Conservation (phyloP, 2,113 vertebrate genomes). For the Cariama cristata region DNA sequence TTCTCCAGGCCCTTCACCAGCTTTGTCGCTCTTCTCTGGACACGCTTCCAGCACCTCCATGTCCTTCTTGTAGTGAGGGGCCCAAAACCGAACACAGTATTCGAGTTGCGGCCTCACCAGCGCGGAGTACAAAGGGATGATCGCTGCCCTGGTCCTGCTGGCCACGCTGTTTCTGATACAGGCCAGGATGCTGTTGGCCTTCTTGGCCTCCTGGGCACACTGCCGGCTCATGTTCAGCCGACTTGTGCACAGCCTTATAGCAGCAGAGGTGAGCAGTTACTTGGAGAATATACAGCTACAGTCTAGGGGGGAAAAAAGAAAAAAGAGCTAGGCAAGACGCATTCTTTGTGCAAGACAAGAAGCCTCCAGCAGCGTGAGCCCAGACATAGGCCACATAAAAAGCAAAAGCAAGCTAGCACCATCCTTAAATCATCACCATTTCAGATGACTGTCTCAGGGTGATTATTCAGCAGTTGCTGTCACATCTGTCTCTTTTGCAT, state of each 20-base stretch:
- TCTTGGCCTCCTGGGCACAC: too few relatives aligned
- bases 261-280: not conserved
- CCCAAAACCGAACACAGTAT: too few relatives aligned
- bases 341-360: not conserved
- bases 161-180: too few relatives aligned
- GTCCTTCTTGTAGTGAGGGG: too few relatives aligned
- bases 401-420: not conserved
- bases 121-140: too few relatives aligned
- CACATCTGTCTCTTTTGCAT: not conserved
- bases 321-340: not conserved
- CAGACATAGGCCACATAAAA: constrained; percentile 1
- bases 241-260: not conserved
- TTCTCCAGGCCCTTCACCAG: too few relatives aligned
- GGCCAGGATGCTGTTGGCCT: too few relatives aligned
- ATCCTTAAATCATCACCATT: not conserved
- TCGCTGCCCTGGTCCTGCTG: too few relatives aligned
- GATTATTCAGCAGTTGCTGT: constrained; percentile 44
- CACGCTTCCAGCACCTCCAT: too few relatives aligned
- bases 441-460: not conserved
- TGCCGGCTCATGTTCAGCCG: too few relatives aligned
- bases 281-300: not conserved
- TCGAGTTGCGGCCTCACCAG: too few relatives aligned
- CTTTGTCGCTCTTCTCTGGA: too few relatives aligned
- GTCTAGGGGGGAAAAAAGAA: not conserved
- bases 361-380: not conserved